Percentiles rank a stretch among this genome's conserved stretches.
phyloP scores from a whole-genome alignment of 2,888 invertebrate species.

The Leucozona laternaria region DNA sequence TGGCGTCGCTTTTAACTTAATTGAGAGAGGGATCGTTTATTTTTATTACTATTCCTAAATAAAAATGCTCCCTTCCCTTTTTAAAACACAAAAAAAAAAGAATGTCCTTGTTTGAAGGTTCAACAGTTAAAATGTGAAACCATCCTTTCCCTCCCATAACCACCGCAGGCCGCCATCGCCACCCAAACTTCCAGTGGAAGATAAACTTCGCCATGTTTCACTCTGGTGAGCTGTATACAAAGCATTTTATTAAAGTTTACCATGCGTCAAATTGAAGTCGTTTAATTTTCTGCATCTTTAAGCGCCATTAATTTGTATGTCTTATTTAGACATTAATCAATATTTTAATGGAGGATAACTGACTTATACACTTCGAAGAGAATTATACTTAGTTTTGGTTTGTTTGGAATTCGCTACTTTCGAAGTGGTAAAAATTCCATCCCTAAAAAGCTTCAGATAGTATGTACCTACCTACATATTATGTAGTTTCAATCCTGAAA shows the following conservation, averaged over 20 bases:
- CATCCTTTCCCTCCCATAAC: background rate
- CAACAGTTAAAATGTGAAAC: conserved; percentile 36
- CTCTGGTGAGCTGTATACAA: conserved; percentile 29
- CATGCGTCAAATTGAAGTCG: conserved; percentile 75
- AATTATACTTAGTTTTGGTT: background rate
- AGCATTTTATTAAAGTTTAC: conserved; percentile 60
- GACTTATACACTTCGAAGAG: background rate
- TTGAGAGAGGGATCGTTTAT: conserved; percentile 31
- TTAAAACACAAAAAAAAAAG: background rate
- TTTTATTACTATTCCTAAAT: conserved; percentile 55
- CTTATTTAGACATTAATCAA: conserved; percentile 74
- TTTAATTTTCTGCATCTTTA: conserved; percentile 75
- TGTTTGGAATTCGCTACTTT: background rate
- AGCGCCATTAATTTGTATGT: conserved; percentile 74
- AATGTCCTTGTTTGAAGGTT: conserved; percentile 68
- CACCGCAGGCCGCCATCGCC: background rate
- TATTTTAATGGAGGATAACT: conserved; percentile 69
- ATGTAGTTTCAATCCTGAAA: background rate
- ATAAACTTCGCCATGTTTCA: conserved; percentile 53
- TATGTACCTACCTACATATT: no score
- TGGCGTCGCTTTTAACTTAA: conserved; percentile 49
- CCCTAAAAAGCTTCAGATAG: background rate
- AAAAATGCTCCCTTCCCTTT: conserved; percentile 28
- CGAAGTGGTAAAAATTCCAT: background rate
- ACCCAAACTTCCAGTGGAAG: background rate